Evolutionary conservation across 2,113 vertebrate genomes (phyloP), one percentile per base, ranked within the genome.

Genomic region (Merops nubicus): DNA sequence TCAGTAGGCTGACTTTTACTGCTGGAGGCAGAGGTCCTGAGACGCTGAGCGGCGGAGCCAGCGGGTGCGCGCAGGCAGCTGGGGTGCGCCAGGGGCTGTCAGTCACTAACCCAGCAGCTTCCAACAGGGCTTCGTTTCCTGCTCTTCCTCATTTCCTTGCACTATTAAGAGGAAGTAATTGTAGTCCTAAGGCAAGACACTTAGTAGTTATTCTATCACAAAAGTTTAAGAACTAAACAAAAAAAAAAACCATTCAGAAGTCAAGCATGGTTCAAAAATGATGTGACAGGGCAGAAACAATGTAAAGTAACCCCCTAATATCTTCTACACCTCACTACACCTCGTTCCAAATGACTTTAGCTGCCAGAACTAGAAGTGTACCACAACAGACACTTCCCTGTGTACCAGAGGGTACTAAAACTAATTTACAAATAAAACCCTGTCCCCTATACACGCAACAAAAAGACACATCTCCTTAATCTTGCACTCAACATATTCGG

Each of bases 1-100:
- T 34, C 69, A 54, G 60, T 45, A 28, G 68, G 10, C 29, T 53
- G 70, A 65, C 36, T 78, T 87, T 8, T 54, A 70, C 38, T 57
- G 50, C 12, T 92, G 68, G 45, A 94, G 68, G 15, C 92, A 60
- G 50, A 84, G 50, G 74, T 59, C 85, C 60, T 1, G 2, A 92
- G 73, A 79, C 2, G 17, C 38, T 56, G 34, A 20, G 21, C 65
- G 60, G 76, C 2, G 6, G n/a, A 53, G 94, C 48, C 28, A 79
- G 60, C 53, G 14, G 1, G 0, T 11, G 34, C 3, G 0, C 31
- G 20, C 47, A 56, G 10, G 74, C 3, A 26, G 34, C 13, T 51
- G 38, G 33, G n/a, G n/a, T n/a, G n/a, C 72, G 75, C 20, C 40
- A 82, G 59, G 77, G 42, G 16, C 77, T 69, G 88, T 36, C 34